Percentiles rank a stretch among this genome's conserved stretches.
phyloP scores from a whole-genome alignment of 2,797 vertebrate species.

The Natrix natrix region DNA sequence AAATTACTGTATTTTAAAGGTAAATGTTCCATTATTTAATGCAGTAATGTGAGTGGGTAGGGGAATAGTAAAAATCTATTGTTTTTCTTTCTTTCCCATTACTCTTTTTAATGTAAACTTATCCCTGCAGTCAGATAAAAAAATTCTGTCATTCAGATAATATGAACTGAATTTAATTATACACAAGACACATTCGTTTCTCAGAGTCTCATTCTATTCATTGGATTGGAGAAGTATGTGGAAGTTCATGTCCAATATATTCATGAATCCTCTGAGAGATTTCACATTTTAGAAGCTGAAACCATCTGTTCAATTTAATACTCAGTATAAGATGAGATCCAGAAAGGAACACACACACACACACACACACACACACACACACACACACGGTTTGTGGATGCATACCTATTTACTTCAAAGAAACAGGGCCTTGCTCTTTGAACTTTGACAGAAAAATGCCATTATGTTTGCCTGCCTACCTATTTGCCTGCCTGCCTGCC shows the following conservation, averaged over 20 bases:
- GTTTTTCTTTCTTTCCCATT: neutral
- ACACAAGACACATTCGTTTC: constrained; percentile 19
- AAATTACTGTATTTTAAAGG: constrained; percentile 27
- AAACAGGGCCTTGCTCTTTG: neutral
- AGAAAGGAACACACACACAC: constrained; percentile 14
- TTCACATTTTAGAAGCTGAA: constrained; percentile 34
- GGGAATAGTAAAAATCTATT: neutral
- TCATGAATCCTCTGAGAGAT: constrained; percentile 11
- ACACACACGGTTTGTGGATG: neutral
- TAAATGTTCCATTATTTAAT: constrained; percentile 18
- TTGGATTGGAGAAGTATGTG: constrained; percentile 31
- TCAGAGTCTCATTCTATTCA: constrained; percentile 3
- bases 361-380: neutral
- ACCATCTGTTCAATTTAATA: constrained; percentile 35
- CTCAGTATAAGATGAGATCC: constrained; percentile 18
- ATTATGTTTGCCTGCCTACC: neutral
- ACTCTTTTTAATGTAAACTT: constrained; percentile 28
- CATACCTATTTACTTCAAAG: neutral
- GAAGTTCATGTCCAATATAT: constrained; percentile 31
- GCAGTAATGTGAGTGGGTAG: neutral
- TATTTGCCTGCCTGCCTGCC: too few species aligned
- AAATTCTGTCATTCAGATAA: constrained; percentile 35
- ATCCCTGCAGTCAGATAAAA: constrained; percentile 15
- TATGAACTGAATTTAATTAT: constrained; percentile 17
- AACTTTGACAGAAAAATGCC: neutral